phyloP scores from a whole-genome alignment of 2,797 vertebrate genomes.

The Oreortyx pictus region DNA sequence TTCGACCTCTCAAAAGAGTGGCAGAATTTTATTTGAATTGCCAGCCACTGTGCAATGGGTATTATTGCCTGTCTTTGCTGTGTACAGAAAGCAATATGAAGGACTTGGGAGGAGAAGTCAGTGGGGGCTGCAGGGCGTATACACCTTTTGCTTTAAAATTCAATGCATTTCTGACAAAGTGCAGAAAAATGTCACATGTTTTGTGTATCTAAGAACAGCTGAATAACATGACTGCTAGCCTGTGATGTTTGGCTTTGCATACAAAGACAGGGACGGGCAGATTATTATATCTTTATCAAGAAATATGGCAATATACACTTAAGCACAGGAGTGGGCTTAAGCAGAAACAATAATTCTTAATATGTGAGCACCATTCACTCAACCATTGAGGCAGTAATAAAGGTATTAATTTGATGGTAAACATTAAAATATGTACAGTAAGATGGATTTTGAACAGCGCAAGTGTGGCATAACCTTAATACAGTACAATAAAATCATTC shows the following conservation, averaged over 20 bases:
- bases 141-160: not conserved
- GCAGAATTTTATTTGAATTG: conserved; percentile 39
- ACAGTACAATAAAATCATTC: conserved; percentile 84
- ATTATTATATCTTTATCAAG: conserved; percentile 6
- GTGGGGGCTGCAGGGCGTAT: not conserved
- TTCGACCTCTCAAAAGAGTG: not conserved
- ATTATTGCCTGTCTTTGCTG: not conserved
- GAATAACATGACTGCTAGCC: not conserved
- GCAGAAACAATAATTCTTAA: conserved; percentile 75
- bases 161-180: not conserved
- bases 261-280: not conserved
- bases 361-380: conserved; percentile 72
- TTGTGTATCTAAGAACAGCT: not conserved
- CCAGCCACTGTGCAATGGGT: not conserved
- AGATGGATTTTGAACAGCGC: conserved; percentile 79
- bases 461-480: conserved; percentile 76
- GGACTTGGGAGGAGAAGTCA: not conserved
- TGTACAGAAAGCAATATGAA: not conserved
- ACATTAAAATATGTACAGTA: conserved; percentile 73
- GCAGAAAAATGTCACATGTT: not conserved
- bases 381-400: conserved; percentile 80
- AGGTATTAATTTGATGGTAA: conserved; percentile 80
- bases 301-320: not conserved
- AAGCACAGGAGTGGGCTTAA: conserved; percentile 38
- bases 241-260: not conserved